A percentile compares a stretch with the other conserved stretches of the same genome.
phyloP scores from a whole-genome alignment of 2,797 vertebrate species.

The Arnoldichthys spilopterus region DNA sequence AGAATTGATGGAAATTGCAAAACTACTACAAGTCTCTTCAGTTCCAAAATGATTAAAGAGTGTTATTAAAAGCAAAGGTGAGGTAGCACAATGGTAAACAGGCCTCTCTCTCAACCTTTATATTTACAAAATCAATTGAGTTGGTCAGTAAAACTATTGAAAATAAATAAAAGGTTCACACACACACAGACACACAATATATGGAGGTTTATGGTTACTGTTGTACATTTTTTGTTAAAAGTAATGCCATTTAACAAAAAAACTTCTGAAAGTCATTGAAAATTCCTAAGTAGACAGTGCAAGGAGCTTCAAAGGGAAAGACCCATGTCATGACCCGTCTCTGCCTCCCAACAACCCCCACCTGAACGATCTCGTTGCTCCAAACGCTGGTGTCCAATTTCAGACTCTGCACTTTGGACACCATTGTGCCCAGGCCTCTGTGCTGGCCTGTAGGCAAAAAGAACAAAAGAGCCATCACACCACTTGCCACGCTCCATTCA shows the following conservation, averaged over 20 bases:
- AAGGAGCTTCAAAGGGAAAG: constrained; percentile 32
- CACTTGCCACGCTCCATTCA: constrained; percentile 46
- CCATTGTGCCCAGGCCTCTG: constrained; percentile 89
- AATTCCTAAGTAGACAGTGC: background rate
- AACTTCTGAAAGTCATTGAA: background rate
- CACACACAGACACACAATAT: too few species aligned
- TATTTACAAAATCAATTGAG: too few species aligned
- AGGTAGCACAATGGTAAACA: too few species aligned
- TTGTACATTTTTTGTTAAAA: background rate
- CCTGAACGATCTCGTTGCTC: constrained; percentile 99
- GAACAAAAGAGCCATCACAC: constrained; percentile 58
- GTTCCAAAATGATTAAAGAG: too few species aligned
- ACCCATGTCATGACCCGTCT: constrained; percentile 23
- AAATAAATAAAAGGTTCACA: too few species aligned
- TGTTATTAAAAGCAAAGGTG: too few species aligned
- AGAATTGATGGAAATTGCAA: too few species aligned
- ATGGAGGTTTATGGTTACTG: too few species aligned
- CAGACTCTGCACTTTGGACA: constrained; percentile 97
- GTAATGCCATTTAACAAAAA: background rate
- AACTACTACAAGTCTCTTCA: too few species aligned
- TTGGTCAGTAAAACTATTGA: too few species aligned
- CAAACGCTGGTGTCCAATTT: constrained; percentile 96
- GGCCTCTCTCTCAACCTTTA: too few species aligned
- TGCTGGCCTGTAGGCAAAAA: constrained; percentile 85
- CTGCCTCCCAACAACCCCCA: constrained; percentile 62